Evolutionary conservation across 1,140 invertebrate genomes (phyloP).

Genomic region (Drosophila subobscura): DNA sequence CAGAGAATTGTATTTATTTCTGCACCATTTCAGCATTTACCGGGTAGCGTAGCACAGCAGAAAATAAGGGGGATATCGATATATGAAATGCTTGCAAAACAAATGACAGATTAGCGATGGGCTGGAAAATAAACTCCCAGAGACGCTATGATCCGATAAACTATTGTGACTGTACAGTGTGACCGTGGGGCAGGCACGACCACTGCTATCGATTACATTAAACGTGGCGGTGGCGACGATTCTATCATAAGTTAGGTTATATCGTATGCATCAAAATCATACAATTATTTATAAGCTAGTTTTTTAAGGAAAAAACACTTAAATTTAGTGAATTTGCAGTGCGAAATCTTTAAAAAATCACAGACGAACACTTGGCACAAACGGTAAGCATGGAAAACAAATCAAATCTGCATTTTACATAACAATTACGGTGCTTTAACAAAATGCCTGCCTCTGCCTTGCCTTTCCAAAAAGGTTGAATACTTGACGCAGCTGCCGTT

Average conservation of each 20-base stretch:
- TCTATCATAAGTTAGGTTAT: conserved; percentile 84
- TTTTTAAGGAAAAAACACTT: conserved; percentile 84
- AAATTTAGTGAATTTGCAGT: conserved; percentile 84
- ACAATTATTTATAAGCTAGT: conserved; percentile 84
- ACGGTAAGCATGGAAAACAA: conserved; percentile 74
- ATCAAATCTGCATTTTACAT: conserved; percentile 71
- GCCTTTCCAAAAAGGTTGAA: conserved; percentile 60
- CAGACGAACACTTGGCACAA: conserved; percentile 83
- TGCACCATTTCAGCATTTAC: conserved; percentile 52
- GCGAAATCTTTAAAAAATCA: conserved; percentile 83
- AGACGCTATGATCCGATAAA: neutral
- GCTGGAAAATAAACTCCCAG: neutral
- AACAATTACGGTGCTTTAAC: conserved; percentile 68
- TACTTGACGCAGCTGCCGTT: conserved; percentile 72
- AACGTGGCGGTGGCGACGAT: conserved; percentile 78
- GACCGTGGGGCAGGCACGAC: neutral
- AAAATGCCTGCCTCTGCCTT: conserved; percentile 59
- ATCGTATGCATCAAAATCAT: conserved; percentile 84
- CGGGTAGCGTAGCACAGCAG: conserved; percentile 44
- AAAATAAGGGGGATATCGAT: conserved; percentile 13
- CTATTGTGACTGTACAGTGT: conserved; percentile 1
- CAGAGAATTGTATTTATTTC: conserved; percentile 37
- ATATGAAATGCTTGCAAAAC: neutral
- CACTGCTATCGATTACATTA: conserved; percentile 54
- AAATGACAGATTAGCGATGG: neutral